These are phyloP conservation scores for Orchesella cincta DNA, from an alignment of 1,140 invertebrate genomes.

Conservation along the genomic window DNA sequence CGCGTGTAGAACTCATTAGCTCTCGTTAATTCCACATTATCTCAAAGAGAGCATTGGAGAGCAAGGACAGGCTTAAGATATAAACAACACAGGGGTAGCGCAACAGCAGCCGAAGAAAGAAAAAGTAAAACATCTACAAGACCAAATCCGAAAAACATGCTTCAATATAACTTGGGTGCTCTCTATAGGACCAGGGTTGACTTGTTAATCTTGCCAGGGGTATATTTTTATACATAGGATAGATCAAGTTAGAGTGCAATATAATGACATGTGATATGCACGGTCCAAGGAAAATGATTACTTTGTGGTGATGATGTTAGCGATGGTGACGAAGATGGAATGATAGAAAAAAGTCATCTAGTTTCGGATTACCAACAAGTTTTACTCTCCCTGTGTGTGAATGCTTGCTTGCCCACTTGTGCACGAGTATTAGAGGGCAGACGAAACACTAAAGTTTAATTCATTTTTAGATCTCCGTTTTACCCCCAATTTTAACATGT, in stretches of 20 bases:
- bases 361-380: conserved; percentile 48
- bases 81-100: background rate
- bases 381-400: too few relatives aligned
- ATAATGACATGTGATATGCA: background rate
- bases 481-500: background rate
- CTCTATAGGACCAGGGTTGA: too few relatives aligned
- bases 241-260: background rate
- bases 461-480: background rate
- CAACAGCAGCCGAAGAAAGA: background rate
- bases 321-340: background rate
- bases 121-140: background rate
- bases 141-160: background rate
- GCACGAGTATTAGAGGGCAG: too few relatives aligned
- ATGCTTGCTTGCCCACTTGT: too few relatives aligned
- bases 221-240: background rate
- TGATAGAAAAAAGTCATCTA: conserved; percentile 37
- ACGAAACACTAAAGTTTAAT: too few relatives aligned
- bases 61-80: conserved; percentile 15
- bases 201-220: background rate
- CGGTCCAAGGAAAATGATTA: background rate
- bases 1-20: conserved; percentile 51
- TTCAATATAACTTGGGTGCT: too few relatives aligned
- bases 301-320: background rate
- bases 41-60: conserved; percentile 38
- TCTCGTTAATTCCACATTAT: conserved; percentile 51